These are phyloP conservation scores for Dendropsophus ebraccatus DNA, from an alignment of 2,113 vertebrate genomes.

Conservation along the genomic window DNA sequence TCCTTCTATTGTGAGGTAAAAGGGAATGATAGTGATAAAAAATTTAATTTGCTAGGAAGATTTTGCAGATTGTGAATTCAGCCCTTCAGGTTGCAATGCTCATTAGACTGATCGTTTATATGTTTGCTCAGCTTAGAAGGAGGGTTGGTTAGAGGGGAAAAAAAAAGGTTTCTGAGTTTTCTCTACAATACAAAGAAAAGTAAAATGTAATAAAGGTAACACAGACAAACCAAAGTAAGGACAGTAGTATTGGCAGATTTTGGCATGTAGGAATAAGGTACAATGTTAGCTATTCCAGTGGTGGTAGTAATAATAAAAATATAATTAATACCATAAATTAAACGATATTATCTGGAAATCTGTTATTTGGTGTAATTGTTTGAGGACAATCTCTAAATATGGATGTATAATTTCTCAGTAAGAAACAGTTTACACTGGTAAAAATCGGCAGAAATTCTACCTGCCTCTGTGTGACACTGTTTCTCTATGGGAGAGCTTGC, in stretches of 20 bases:
- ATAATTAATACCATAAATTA: no score
- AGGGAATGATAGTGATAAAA: constrained; percentile 7
- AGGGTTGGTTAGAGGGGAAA: neutral
- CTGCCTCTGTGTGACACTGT: no score
- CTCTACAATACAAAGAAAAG: neutral
- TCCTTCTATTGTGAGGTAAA: neutral
- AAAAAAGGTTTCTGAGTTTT: neutral
- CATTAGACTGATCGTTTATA: constrained; percentile 16
- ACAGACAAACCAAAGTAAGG: neutral
- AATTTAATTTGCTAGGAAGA: neutral
- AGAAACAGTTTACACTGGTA: no score
- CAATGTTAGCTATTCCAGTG: no score
- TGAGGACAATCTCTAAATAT: no score
- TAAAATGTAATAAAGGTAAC: neutral
- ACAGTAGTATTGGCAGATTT: neutral
- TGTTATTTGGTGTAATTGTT: no score
- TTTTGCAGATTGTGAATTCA: constrained; percentile 15
- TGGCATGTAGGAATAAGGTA: neutral
- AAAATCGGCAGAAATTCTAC: no score
- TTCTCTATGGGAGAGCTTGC: no score
- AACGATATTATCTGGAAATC: no score
- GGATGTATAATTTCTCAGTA: no score
- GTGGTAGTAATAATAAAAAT: no score
- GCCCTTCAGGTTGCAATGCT: neutral
- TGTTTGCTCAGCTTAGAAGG: neutral